A percentile compares a stretch with the other conserved stretches of the same genome.
Evolutionary conservation across 2,888 invertebrate genomes (phyloP).

Genomic region (Parnassius apollo): DNA sequence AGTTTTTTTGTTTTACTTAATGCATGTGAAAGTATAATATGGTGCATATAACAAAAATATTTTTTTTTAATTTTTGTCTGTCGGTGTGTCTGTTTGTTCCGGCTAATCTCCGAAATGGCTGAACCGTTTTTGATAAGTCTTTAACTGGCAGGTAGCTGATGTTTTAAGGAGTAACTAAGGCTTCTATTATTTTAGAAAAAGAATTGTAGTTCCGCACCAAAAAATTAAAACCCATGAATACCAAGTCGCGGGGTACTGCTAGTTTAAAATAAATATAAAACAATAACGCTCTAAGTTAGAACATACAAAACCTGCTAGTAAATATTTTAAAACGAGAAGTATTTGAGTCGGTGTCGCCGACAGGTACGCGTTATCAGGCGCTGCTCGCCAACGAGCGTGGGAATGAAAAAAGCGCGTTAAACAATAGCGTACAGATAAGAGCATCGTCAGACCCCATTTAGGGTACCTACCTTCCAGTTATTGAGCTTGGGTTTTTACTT

Average conservation of each 20-base stretch:
- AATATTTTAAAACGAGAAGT: slow-evolving; percentile 33
- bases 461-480: slow-evolving; percentile 68
- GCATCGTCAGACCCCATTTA: slow-evolving; percentile 70
- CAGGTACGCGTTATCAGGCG: slow-evolving; percentile 62
- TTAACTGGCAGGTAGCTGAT: too few relatives aligned
- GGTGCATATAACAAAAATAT: too few relatives aligned
- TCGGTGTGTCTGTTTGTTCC: too few relatives aligned
- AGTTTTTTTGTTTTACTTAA: too few relatives aligned
- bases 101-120: too few relatives aligned
- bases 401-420: slow-evolving; percentile 78
- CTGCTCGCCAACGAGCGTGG: slow-evolving; percentile 65
- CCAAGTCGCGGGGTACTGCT: too few relatives aligned
- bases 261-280: neutral
- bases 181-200: too few relatives aligned
- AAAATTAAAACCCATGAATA: too few relatives aligned
- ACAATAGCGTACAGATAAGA: slow-evolving; percentile 76
- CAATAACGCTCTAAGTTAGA: neutral
- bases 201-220: too few relatives aligned
- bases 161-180: too few relatives aligned
- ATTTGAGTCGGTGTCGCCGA: slow-evolving; percentile 35
- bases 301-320: slow-evolving; percentile 26
- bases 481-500: slow-evolving; percentile 63
- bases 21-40: too few relatives aligned
- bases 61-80: too few relatives aligned
- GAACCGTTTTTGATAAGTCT: neutral